These are phyloP conservation scores for Eupleurogrammus muticus DNA, from an alignment of 2,797 vertebrate species.

Conservation along the genomic window DNA sequence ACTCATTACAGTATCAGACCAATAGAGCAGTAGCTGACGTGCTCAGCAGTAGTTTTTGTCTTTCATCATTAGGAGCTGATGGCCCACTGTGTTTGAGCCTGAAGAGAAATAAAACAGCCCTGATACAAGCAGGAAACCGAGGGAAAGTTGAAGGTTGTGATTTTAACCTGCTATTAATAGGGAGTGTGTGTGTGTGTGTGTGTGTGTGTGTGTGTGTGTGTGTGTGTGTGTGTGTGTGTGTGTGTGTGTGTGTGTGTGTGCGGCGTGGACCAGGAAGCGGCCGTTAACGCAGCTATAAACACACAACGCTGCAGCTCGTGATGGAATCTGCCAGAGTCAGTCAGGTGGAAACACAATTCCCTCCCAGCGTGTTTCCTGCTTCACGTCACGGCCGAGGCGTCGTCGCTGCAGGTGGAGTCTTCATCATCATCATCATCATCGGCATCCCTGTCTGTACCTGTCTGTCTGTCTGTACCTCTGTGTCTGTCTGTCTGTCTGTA, in stretches of 20 bases:
- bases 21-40: slow-evolving; percentile 66
- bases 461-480: too few relatives aligned
- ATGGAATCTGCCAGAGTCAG: slow-evolving; percentile 55
- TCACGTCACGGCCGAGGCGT: slow-evolving; percentile 23
- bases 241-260: too few relatives aligned
- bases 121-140: slow-evolving; percentile 29
- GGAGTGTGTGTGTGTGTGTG: neutral
- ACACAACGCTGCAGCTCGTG: slow-evolving; percentile 30
- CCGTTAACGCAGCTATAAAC: slow-evolving; percentile 40
- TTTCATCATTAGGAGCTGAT: slow-evolving; percentile 74
- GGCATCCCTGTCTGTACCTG: too few relatives aligned
- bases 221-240: too few relatives aligned
- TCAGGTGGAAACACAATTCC: slow-evolving; percentile 59
- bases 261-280: slow-evolving; percentile 28
- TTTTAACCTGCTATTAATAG: slow-evolving; percentile 52
- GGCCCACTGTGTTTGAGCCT: slow-evolving; percentile 60
- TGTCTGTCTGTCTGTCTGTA: too few relatives aligned
- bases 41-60: slow-evolving; percentile 79
- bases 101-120: slow-evolving; percentile 42
- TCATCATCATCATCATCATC: slow-evolving; percentile 32
- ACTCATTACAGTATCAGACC: slow-evolving; percentile 79
- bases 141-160: slow-evolving; percentile 44
- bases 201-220: slow-evolving; percentile 12
- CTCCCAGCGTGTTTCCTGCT: slow-evolving; percentile 25
- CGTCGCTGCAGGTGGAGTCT: slow-evolving; percentile 44